Base-by-base conservation (phyloP, 2,797 vertebrate genomes). In the Staurois parvus region DNA sequence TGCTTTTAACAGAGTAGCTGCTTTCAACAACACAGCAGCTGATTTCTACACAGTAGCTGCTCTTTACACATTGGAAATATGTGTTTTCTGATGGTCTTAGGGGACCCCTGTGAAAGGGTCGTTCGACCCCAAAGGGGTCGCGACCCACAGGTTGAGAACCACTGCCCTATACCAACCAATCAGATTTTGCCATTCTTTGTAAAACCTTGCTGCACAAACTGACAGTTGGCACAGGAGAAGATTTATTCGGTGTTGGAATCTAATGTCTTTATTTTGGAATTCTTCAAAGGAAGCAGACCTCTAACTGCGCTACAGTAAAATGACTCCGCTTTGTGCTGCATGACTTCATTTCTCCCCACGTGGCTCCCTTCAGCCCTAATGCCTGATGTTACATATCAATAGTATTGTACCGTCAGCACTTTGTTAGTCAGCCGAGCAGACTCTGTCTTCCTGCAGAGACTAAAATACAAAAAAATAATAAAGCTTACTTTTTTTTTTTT, bases 341-440 rank as follows among this genome's bases (percentile, higher is more conserved):
- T 37, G 45, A 28, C 28, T 79, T 79, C 62, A 29, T 68, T 68
- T 13, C 2, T 13, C 37, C 64, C 64, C 69, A 81, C 32, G 68
- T 72, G 79, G 56, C 69, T 13, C 4, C 4, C 52, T 42, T 17
- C 80, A 17, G n/a, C 19, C 5, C 67, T 21, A 80, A 83, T 67
- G 70, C 59, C 81, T 83, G 62, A 75, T 83, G 81, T 67, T 83
- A 30, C 62, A 83, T 83, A 70, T 67, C 56, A 66, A 59, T 19
- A 48, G 81, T n/a, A 73, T 62, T 42, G n/a, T n/a, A 32, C 37
- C n/a, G 59, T 83, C 81, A 75, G 70, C 72, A 67, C 56, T 74
- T 66, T 45, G 62, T 74, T 1, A 30, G 21, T n/a, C 19, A 75
- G 72, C 34, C 72, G 11, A 52, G 73, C 30, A 34, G 26, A 59